Base-by-base conservation (phyloP, 64 coral and sea anemone species). In the Actinia equina region DNA sequence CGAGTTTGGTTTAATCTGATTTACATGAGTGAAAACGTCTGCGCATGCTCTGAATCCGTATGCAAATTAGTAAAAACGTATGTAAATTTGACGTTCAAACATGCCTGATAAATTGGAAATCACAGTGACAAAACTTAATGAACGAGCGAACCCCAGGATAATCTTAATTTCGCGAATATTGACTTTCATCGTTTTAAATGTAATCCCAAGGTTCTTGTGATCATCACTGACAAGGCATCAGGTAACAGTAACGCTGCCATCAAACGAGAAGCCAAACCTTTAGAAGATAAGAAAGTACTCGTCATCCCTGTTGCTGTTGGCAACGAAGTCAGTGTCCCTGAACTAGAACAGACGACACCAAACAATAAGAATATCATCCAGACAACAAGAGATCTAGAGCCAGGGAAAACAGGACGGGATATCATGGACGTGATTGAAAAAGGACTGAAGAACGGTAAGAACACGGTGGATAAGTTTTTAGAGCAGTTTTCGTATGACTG, bases 141-240 rank as follows among this genome's bases (percentile, higher is more conserved):
- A n/a, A n/a, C n/a, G n/a, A n/a, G n/a, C n/a, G n/a, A n/a, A n/a
- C n/a, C n/a, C n/a, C n/a, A n/a, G n/a, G n/a, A n/a, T n/a, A n/a
- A 37, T 37, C 30, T 37, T 37, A 37, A 37, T 37, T 37, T 37
- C 55, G 13, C 6, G 18, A 65, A 65, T 64, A 8, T 19, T 64
- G 0, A 64, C 22, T 65, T 65, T 23, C 4, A 65, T 51, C 16
- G 19, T 80, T 52, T 26, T 22, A 5, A 20, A 46, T 51, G 4
- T n/a, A 26, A 8, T 74, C 14, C 7, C 70, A 80, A 92, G 71
- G 89, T 94, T 17, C 87, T 98, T 43, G 92, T 98, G 56, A 89
- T 98, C 43, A 84, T 98, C 26, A 92, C 93, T 77, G 95, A 98
- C 80, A 93, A 91, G 58, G 93, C 91, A 83, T 94, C 92, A 4